Evolutionary conservation across 2,888 invertebrate species (phyloP).

Genomic region (Trichacis sp.): DNA sequence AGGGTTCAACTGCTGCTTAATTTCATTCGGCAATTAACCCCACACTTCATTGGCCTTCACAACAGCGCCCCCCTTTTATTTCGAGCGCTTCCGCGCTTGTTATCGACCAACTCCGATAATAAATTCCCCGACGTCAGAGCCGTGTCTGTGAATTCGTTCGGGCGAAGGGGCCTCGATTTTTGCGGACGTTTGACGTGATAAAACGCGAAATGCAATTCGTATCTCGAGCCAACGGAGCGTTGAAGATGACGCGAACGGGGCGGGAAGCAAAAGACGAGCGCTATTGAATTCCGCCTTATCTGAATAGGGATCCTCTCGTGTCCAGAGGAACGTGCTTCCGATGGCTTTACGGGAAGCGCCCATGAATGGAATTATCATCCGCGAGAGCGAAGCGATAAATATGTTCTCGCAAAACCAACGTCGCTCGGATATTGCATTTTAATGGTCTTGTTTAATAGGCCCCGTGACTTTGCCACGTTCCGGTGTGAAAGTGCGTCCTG

Average conservation of each 20-base stretch:
- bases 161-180: constrained; percentile 5
- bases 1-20: constrained; percentile 65
- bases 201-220: constrained; percentile 1
- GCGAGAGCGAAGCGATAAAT: constrained; percentile 7
- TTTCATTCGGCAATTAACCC: constrained; percentile 65
- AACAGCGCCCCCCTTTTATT: constrained; percentile 38
- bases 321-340: too few relatives aligned
- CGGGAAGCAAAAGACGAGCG: background rate
- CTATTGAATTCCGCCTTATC: too few relatives aligned
- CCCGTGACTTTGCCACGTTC: constrained; percentile 12
- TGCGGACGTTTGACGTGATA: constrained; percentile 6
- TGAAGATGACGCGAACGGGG: constrained; percentile 2
- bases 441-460: constrained; percentile 19
- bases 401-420: background rate
- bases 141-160: constrained; percentile 25
- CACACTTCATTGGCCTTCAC: constrained; percentile 56
- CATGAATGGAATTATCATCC: constrained; percentile 4
- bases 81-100: constrained; percentile 11
- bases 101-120: constrained; percentile 24
- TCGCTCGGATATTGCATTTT: constrained; percentile 12
- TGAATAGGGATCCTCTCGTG: too few relatives aligned
- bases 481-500: constrained; percentile 14
- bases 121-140: constrained; percentile 22
- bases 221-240: constrained; percentile 4
- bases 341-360: too few relatives aligned